A percentile compares a stretch with the other conserved stretches of the same genome.
Evolutionary conservation across 2,113 vertebrate genomes (phyloP).

Genomic region (Gorsachius goisagi): DNA sequence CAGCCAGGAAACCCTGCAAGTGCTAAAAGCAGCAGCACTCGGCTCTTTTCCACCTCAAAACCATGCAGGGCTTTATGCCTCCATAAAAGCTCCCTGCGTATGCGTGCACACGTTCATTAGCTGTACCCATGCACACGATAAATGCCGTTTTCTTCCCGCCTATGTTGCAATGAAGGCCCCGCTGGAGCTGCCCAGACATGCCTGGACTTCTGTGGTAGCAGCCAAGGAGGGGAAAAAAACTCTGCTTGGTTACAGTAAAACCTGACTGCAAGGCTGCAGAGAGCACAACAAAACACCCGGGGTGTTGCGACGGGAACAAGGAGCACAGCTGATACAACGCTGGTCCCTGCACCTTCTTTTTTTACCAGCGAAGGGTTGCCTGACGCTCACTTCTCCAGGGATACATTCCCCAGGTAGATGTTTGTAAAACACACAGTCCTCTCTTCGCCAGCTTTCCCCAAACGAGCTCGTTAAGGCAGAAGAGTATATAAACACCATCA

Average conservation of each 20-base stretch:
- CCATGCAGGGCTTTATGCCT: background rate
- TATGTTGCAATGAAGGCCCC: background rate
- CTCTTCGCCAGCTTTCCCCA: background rate
- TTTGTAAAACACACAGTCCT: background rate
- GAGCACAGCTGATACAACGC: background rate
- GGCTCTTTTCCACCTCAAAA: background rate
- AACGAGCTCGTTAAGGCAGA: background rate
- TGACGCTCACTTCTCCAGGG: background rate
- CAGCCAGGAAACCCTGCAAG: background rate
- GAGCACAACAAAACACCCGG: rapidly evolving
- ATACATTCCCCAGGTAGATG: background rate
- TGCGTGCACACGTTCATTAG: background rate
- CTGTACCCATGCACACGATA: background rate
- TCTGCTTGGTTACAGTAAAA: background rate
- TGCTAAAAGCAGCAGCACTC: background rate
- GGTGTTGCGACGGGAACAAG: background rate
- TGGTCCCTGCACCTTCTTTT: background rate
- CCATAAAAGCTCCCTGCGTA: background rate
- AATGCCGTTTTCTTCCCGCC: background rate
- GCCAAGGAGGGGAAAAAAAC: background rate
- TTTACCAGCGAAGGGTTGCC: background rate
- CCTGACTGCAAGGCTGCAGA: background rate
- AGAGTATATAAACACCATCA: background rate
- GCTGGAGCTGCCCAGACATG: conserved; percentile 4
- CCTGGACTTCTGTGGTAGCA: background rate